These are phyloP conservation scores for Sinocyclocheilus anshuiensis DNA, from an alignment of 2,113 vertebrate genomes.

Conservation along the genomic window DNA sequence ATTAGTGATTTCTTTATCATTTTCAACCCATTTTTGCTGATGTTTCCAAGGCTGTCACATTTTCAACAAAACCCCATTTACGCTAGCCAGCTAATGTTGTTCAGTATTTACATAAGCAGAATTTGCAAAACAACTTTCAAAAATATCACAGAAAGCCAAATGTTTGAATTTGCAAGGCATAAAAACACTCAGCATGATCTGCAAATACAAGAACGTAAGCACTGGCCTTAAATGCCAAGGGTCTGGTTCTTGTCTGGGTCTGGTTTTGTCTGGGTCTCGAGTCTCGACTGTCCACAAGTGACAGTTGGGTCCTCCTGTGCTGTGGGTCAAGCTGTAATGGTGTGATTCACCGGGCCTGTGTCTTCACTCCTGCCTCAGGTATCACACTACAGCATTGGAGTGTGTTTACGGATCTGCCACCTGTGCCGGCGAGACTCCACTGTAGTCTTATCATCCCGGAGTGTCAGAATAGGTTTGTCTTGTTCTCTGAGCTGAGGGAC, in stretches of 20 bases:
- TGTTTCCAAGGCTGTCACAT: neutral
- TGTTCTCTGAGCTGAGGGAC: slow-evolving; percentile 51
- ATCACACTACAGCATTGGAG: slow-evolving; percentile 35
- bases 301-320: neutral
- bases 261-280: neutral
- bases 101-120: neutral
- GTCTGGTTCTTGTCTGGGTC: neutral
- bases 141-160: slow-evolving; percentile 10
- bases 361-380: neutral
- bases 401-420: slow-evolving; percentile 58
- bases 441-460: neutral
- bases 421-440: slow-evolving; percentile 48
- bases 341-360: neutral
- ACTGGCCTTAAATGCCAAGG: neutral
- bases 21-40: neutral
- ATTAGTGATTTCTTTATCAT: neutral
- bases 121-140: neutral
- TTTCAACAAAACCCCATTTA: neutral
- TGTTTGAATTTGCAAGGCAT: neutral
- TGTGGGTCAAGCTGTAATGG: neutral
- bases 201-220: neutral
- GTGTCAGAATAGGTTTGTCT: slow-evolving; percentile 51
- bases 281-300: neutral
- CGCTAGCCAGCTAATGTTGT: neutral
- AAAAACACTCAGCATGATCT: neutral